Percentiles rank a stretch among this genome's conserved stretches.
phyloP scores from a whole-genome alignment of 2,797 vertebrate genomes.

The Mormyrops boulengeri region DNA sequence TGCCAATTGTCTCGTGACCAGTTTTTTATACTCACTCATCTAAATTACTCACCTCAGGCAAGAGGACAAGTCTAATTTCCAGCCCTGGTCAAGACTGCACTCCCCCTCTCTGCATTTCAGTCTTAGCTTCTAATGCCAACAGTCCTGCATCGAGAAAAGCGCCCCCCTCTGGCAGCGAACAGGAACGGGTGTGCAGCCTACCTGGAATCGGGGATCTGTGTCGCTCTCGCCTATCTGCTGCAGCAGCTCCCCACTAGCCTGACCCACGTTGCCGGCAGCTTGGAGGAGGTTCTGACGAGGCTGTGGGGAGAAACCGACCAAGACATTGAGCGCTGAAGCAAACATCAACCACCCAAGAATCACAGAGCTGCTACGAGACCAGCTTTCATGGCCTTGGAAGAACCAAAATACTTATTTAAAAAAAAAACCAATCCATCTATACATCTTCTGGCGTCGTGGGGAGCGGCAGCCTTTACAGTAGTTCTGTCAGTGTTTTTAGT shows the following conservation, averaged over 20 bases:
- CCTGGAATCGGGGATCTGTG: slow-evolving; percentile 91
- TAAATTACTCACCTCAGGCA: not conserved
- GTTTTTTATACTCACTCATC: not conserved
- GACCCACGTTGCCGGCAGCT: slow-evolving; percentile 90
- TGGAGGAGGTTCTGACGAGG: slow-evolving; percentile 91
- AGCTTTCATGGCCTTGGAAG: not conserved
- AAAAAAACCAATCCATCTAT: not conserved
- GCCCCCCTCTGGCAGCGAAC: not conserved
- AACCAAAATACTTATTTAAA: not conserved
- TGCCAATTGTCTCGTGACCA: not conserved
- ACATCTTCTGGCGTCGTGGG: not conserved
- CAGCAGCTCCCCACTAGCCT: slow-evolving; percentile 88
- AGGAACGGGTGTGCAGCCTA: slow-evolving; percentile 33
- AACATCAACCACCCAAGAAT: not conserved
- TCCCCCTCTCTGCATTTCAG: not conserved
- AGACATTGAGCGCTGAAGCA: not conserved
- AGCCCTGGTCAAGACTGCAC: not conserved
- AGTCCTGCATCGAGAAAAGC: not conserved
- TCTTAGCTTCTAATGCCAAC: not conserved
- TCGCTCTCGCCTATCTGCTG: slow-evolving; percentile 93
- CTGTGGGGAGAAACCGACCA: slow-evolving; percentile 51
- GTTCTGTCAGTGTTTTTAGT: not conserved
- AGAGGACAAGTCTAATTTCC: not conserved
- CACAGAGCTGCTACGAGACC: not conserved
- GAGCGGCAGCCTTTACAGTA: not conserved